Evolutionary conservation across 2,113 vertebrate species (phyloP), one percentile per base, ranked within the genome.

Genomic region (Notechis scutatus): DNA sequence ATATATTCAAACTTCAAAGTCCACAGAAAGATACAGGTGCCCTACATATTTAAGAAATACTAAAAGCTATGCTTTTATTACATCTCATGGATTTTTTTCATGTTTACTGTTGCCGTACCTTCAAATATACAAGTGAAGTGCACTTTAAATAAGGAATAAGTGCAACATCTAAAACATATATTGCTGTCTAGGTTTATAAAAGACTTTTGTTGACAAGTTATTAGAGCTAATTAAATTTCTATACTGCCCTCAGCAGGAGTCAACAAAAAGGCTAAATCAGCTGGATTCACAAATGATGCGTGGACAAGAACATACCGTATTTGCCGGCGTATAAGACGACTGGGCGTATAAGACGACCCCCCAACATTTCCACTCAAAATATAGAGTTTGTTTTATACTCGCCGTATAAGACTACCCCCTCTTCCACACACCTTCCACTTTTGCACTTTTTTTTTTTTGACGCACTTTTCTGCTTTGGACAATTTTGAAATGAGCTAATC

Each of bases 201-300:
- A 14, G n/a, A 64, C 45, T 87, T 34, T n/a, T 90, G 91, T 39
- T 61, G 64, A 93, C 57, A 86, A 92, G 20, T 39, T 52, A 85
- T 21, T 87, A 93, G n/a, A 2, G 20, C 9, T 88, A 92, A 81
- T 57, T 56, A 94, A 92, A 85, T 91, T 92, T 91, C 90, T 91
- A 94, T 54, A 42, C 39, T 85, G 45, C 91, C 91, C 96, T 94
- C 91, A 96, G 93, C 47, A 94, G 89, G 34, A 94, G 24, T 91
- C 94, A 54, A 89, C 24, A 50, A 89, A 92, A 95, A 96, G 23
- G 39, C 29, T 11, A 88, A 94, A 69, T 90, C 94, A 91, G 39
- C 10, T 18, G 85, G 81, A 93, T 24, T 42, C 93, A 47, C 92
- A 92, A 93, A 94, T 93, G 20, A 90, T 2, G 6, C 91, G 6